Base-by-base conservation (phyloP, 92 coral and sea anemone genomes). In the Phenganax marumi region DNA sequence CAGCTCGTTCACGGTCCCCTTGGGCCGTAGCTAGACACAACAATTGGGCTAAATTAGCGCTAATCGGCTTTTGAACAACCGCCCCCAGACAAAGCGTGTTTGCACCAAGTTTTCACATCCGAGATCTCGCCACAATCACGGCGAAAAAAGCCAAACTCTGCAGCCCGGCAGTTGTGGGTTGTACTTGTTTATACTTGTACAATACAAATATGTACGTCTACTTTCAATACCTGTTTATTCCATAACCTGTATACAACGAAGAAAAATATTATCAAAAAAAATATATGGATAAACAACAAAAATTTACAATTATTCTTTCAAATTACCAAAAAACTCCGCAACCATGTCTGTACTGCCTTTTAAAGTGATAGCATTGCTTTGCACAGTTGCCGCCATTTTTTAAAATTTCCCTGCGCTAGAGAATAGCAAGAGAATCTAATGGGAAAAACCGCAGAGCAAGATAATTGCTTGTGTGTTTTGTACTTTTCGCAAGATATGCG, bases 301-400 rank as follows among this genome's bases (percentile, higher is more conserved):
- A 79, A 53, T 46, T 11, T 21, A 18, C 18, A 7, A 46, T 14
- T 2, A 33, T 39, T 4, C 16, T 23, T 55, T 11, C 61, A 16
- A 71, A 50, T 73, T 90, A 95, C 98, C 97, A 26, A 95, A 95
- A 81, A 90, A 95, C 89, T 96, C 97, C 4, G 97, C 89, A 49
- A 96, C 99, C 81, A 89, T 89, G 77, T 96, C 99, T 18, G 97
- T 91, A 70, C 97, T 92, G 79, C 97, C 99, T 57, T 88, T 92
- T 91, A 96, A 83, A 55, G 99, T 96, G 73, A 96, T 96, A 13
- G 97, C 93, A 83, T 86, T 89, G 81, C 84, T 77, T 22, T 79
- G 90, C 7, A 76, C 80, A 8, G 90, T 88, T 91, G 97, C 99
- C 99, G 99, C 99, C 99, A 96, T 96, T 92, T 91, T 92, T 96